These are phyloP conservation scores for Noturus placidus DNA, from an alignment of 2,113 vertebrate genomes.

Conservation along the genomic window DNA sequence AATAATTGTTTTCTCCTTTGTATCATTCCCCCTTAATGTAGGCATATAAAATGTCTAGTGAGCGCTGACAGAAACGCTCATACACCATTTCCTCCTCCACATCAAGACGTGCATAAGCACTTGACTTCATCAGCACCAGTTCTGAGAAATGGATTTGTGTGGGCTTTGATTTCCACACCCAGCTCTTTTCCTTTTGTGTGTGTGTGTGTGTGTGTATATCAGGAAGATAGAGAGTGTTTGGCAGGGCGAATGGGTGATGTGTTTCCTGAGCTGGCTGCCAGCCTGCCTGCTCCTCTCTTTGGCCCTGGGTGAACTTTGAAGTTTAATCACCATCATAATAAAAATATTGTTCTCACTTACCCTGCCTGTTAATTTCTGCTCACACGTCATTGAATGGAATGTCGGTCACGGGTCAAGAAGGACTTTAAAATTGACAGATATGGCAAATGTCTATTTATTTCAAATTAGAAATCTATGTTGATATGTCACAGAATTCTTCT, in stretches of 20 bases:
- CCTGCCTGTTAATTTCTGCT: slow-evolving; percentile 9
- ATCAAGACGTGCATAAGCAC: neutral
- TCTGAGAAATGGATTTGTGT: slow-evolving; percentile 6
- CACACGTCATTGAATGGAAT: neutral
- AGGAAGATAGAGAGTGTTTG: slow-evolving; percentile 36
- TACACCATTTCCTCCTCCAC: slow-evolving; percentile 11
- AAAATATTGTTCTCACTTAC: slow-evolving; percentile 15
- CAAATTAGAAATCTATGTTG: neutral
- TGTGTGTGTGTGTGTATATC: neutral
- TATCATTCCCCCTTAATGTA: neutral
- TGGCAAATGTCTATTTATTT: neutral
- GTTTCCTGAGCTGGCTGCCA: slow-evolving; percentile 43
- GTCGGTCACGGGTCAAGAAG: neutral
- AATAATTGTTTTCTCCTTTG: neutral
- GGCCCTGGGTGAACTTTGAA: slow-evolving; percentile 37
- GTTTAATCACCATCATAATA: slow-evolving; percentile 36
- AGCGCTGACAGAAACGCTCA: neutral
- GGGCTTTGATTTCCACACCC: slow-evolving; percentile 34
- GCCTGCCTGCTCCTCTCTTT: slow-evolving; percentile 31
- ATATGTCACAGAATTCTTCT: neutral
- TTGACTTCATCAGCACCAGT: slow-evolving; percentile 24
- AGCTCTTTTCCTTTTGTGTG: slow-evolving; percentile 29
- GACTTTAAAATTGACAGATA: neutral
- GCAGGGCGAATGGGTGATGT: slow-evolving; percentile 24
- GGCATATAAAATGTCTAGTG: neutral